Base-by-base conservation (phyloP, 2,888 invertebrate species). In the Aphidoletes aphidimyza region DNA sequence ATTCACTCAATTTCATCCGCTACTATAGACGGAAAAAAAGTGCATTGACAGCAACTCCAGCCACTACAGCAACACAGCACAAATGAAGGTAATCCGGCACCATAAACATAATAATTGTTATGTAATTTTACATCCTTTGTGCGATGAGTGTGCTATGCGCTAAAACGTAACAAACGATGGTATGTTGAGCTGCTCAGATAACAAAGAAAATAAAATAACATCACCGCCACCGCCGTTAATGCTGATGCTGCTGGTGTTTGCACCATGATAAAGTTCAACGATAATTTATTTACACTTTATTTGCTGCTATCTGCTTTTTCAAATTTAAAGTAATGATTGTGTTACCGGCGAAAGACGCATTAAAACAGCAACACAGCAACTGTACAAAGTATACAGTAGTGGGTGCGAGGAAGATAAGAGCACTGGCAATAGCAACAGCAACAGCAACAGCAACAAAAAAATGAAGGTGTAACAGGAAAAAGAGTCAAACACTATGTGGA, bases 321-420 rank as follows among this genome's bases (percentile, higher is more conserved):
- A 69, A 69, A 69, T 69, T 69, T 69, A 30, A 69, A 69, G 69
- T 69, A 69, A 69, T 69, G 69, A 69, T 69, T 30, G 69, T 69
- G 69, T 69, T 69, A 69, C 69, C 69, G 69, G 34, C 30, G 69
- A 69, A 69, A 54, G 54, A 54, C n/a, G 54, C 54, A 69, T 69
- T 69, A 19, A 30, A 69, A 30, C 69, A 34, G 30, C 69, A 69
- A 30, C 30, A 54, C 39, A 34, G 42, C 42, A 42, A 14, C 14
- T 6, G 42, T 69, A 69, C 69, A 69, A 34, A 69, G 30, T n/a
- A 11, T 30, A 5, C 22, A 69, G 17, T 69, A 69, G 69, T 69
- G 69, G 69, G 69, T 69, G 69, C n/a, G 69, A 69, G 26, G 69
- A 0, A 69, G 69, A 69, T 69, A 69, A 69, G 22, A 26, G 22